These are phyloP conservation scores for Phaenicophaeus curvirostris DNA, from an alignment of 2,797 vertebrate species.

Conservation along the genomic window DNA sequence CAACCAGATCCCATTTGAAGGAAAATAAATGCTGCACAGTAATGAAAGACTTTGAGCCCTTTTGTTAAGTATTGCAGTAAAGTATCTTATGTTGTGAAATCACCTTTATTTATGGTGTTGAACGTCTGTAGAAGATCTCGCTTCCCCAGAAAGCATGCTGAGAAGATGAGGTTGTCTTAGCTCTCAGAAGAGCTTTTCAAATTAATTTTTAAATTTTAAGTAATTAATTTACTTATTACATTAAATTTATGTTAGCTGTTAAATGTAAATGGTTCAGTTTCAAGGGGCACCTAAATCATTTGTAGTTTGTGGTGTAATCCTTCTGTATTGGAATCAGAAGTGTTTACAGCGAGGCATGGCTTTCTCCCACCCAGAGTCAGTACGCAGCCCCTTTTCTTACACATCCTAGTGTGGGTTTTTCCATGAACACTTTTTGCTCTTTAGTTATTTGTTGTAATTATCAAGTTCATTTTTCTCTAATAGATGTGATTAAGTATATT, in stretches of 20 bases:
- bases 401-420: slow-evolving; percentile 46
- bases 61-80: not conserved
- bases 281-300: slow-evolving; percentile 30
- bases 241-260: slow-evolving; percentile 52
- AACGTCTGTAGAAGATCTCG: not conserved
- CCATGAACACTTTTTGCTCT: slow-evolving; percentile 75
- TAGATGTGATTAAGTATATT: slow-evolving; percentile 99
- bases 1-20: not conserved
- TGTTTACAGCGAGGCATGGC: not conserved
- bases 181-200: slow-evolving; percentile 51
- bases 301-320: not conserved
- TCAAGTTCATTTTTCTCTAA: slow-evolving; percentile 87
- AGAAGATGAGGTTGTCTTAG: not conserved
- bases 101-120: not conserved
- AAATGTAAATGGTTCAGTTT: slow-evolving; percentile 63
- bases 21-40: not conserved
- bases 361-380: not conserved
- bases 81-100: not conserved
- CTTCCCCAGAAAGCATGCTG: not conserved
- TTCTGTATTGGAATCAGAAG: not conserved
- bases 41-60: not conserved
- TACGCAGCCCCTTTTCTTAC: not conserved
- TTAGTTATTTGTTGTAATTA: slow-evolving; percentile 87
- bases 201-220: slow-evolving; percentile 61
- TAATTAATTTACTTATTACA: slow-evolving; percentile 35